Conservation (phyloP, 2,888 invertebrate species). For the Philonicus albiceps region DNA sequence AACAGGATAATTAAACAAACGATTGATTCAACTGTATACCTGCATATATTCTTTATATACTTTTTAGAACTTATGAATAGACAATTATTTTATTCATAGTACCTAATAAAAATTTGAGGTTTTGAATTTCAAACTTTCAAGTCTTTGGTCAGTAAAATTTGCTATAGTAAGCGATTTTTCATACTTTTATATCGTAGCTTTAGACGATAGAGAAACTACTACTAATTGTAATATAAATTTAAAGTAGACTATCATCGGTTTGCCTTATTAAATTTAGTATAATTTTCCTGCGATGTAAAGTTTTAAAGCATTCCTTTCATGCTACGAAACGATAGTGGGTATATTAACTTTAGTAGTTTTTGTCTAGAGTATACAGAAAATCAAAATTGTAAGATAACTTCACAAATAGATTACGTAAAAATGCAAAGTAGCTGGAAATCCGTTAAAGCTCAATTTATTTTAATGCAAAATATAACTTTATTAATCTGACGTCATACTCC, state of each 20-base stretch:
- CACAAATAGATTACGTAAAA: neutral
- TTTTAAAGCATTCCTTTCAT: no score
- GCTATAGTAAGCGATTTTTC: no score
- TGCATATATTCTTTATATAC: neutral
- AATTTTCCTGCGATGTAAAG: neutral
- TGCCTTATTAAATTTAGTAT: no score
- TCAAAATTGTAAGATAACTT: neutral
- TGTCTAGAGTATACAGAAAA: neutral
- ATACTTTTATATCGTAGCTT: no score
- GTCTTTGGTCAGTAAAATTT: no score
- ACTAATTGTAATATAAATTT: no score
- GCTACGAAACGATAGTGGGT: no score
- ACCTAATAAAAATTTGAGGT: no score
- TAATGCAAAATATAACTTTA: neutral
- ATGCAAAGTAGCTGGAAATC: neutral
- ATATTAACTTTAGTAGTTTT: no score
- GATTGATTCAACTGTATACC: neutral
- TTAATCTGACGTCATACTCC: neutral
- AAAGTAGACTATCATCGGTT: no score
- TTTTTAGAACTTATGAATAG: neutral
- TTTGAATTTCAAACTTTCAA: no score
- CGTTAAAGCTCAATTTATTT: neutral
- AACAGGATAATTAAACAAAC: neutral
- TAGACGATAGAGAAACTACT: no score
- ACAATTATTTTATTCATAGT: neutral